Evolutionary conservation across 2,797 vertebrate species (phyloP).

Genomic region (Sebastes umbrosus): DNA sequence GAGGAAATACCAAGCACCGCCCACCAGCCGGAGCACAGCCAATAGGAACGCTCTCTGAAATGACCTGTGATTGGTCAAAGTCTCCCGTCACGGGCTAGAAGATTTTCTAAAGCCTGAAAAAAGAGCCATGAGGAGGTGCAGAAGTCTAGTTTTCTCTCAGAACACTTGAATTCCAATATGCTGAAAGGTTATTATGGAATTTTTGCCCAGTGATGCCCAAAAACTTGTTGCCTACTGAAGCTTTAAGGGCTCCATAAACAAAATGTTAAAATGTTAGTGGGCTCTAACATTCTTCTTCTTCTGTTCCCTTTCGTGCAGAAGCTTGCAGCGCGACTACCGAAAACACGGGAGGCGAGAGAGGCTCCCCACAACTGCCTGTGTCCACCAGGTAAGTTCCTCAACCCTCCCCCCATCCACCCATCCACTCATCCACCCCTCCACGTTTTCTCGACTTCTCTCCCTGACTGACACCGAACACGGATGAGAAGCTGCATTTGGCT

Average conservation of each 20-base stretch:
- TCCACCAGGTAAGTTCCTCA: constrained; percentile 78
- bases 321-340: constrained; percentile 76
- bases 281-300: not conserved
- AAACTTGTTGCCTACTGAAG: not conserved
- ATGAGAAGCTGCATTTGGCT: not conserved
- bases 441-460: not conserved
- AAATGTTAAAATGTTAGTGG: not conserved
- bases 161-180: too few relatives aligned
- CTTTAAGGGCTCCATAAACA: not conserved
- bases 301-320: constrained; percentile 66
- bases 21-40: not conserved
- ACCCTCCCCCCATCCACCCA: not conserved
- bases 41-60: too few relatives aligned
- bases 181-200: not conserved
- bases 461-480: not conserved
- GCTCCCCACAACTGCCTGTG: constrained; percentile 79
- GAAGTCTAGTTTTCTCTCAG: too few relatives aligned
- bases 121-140: too few relatives aligned
- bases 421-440: not conserved
- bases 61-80: too few relatives aligned
- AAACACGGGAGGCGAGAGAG: constrained; percentile 78
- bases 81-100: too few relatives aligned
- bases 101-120: too few relatives aligned
- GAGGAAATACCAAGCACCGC: too few relatives aligned
- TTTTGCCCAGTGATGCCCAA: not conserved